Base-by-base conservation (phyloP, 2,797 vertebrate genomes). In the Melanotaenia trifasciata region DNA sequence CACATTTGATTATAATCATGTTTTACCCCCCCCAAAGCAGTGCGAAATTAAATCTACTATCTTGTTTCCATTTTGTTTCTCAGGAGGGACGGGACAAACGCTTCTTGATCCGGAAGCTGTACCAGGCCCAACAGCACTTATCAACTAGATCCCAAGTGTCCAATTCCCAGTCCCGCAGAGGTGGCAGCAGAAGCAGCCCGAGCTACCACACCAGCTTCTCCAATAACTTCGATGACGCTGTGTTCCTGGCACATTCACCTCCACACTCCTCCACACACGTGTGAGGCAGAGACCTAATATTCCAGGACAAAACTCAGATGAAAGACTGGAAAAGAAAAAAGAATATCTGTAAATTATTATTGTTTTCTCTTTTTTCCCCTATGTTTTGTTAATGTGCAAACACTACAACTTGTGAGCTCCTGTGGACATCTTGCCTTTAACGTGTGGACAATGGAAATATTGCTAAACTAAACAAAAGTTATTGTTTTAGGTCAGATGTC, bases 51-150 rank as follows among this genome's bases (percentile, higher is more conserved):
- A 67, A 26, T 59, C 26, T 22, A 0, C 12, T 16, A 5, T 71
- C 9, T 51, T 1, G 38, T 8, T 78, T 16, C 51, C 10, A 0
- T 56, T 69, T 24, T 72, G 24, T 89, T 35, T 65, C 76, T 24
- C 80, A 98, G 97, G 96, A 96, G 78, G 90, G 96, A 26, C 93
- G 91, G 24, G 96, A 98, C 91, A 97, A 97, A 80, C 91, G 84
- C n/a, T 99, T 97, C 79, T 91, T 97, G 18, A 97, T 97, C 77
- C 93, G 93, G 87, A 97, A 96, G 84, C 90, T 97, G 76, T 87
- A 92, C 11, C 96, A 96, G 94, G 96, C 95, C 58, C 95, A 97
- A 84, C 89, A 1, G 4, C 1, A 3, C 9, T 47, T 64, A 0
- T 13, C 18, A 0, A 1, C 60, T 36, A 77, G 26, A 63, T 78